Base-by-base conservation (phyloP, 2,797 vertebrate species). In the Esox lucius region DNA sequence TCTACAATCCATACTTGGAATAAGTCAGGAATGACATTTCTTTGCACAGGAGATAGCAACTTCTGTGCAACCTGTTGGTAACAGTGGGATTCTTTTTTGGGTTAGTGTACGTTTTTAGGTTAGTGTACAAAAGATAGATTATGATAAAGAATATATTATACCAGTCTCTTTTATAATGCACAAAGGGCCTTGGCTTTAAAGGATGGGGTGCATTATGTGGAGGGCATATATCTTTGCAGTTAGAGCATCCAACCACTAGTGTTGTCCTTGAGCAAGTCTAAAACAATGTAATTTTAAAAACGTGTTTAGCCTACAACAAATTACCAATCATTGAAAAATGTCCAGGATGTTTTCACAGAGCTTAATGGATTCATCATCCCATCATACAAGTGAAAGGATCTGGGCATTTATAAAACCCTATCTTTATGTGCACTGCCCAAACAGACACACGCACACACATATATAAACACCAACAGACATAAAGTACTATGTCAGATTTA, bases 51-150 rank as follows among this genome's bases (percentile, higher is more conserved):
- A 17, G 65, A 67, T 16, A 66, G n/a, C 35, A 48, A 11, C 64
- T 53, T 53, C 51, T 74, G 65, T 74, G 73, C 69, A 26, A 28
- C 22, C 19, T 56, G 17, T 56, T 56, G 17, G 19, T 56, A 56
- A 56, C 51, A n/a, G 51, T 19, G 64, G 33, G 31, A 16, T 15
- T 64, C 39, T 64, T 15, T 3, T 0, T 62, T 31, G 17, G 28
- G 35, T 1, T 15, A 11, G 49, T 46, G 59, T 64, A 24, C 39
- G n/a, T 39, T 53, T 51, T n/a, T 68, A 53, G 39, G 48, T 70
- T 67, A 59, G 48, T 33, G 39, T 3, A 39, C 7, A 3, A 39
- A 39, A 35, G 35, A 39, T 39, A 5, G 7, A 39, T 5, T 39
- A 39, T 39, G 35, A 39, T 39, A 39, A 39, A 4, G 35, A 39